Conservation (phyloP, 2,113 vertebrate genomes). For the Rhinoptilus africanus region DNA sequence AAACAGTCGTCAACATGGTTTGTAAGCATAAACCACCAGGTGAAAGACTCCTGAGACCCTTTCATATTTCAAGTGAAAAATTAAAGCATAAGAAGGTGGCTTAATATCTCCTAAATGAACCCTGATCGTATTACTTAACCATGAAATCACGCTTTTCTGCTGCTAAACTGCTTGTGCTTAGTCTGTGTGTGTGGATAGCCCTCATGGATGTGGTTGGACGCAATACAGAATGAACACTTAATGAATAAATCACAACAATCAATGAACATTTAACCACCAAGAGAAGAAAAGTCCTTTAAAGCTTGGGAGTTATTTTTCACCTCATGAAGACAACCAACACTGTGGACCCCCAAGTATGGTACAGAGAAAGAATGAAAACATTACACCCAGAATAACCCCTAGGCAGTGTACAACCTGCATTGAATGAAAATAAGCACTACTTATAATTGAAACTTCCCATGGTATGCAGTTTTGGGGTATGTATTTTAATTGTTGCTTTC, state of each 20-base stretch:
- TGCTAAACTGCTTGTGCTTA: neutral
- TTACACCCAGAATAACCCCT: neutral
- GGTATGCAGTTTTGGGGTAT: neutral
- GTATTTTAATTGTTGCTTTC: neutral
- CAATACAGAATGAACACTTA: neutral
- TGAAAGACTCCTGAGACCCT: neutral
- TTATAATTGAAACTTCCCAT: neutral
- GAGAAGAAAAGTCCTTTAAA: neutral
- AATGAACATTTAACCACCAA: neutral
- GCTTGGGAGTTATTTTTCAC: neutral
- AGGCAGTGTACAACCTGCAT: neutral
- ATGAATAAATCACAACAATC: neutral
- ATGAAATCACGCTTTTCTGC: neutral
- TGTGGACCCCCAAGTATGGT: neutral
- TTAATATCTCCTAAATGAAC: neutral
- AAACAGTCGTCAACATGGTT: neutral
- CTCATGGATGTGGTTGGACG: neutral
- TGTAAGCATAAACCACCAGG: neutral
- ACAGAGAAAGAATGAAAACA: neutral
- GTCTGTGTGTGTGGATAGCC: neutral
- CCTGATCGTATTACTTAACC: neutral
- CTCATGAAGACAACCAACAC: neutral
- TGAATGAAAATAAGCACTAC: neutral
- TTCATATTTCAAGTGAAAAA: neutral
- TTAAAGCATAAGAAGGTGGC: neutral